A percentile compares a stretch with the other conserved stretches of the same genome.
Conservation (phyloP, 2,888 invertebrate species). For the Brenthis daphne region DNA sequence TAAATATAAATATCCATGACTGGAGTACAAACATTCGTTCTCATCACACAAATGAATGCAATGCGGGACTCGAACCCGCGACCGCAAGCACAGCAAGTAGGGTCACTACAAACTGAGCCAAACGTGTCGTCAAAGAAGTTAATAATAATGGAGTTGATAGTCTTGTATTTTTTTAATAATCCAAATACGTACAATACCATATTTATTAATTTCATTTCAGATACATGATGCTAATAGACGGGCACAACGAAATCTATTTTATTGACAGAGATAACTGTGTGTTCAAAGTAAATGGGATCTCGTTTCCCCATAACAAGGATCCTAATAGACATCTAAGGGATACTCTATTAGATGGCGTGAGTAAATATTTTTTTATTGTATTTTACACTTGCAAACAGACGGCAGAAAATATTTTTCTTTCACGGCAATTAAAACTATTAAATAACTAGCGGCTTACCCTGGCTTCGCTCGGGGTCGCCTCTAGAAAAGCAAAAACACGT, state of each 20-base stretch:
- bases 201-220: slow-evolving; percentile 67
- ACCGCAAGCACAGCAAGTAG: too few species aligned
- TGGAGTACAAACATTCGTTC: too few species aligned
- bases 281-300: slow-evolving; percentile 87
- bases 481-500: too few species aligned
- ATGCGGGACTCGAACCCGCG: too few species aligned
- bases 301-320: slow-evolving; percentile 83
- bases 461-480: too few species aligned
- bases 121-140: too few species aligned
- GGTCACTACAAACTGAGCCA: too few species aligned
- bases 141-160: background rate
- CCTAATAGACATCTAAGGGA: slow-evolving; percentile 86
- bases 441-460: too few species aligned
- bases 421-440: background rate
- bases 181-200: background rate
- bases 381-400: background rate
- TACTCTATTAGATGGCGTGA: slow-evolving; percentile 96
- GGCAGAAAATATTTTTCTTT: background rate
- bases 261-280: slow-evolving; percentile 97
- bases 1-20: too few species aligned
- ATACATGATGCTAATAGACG: slow-evolving; percentile 98
- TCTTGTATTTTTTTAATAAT: background rate
- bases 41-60: too few species aligned
- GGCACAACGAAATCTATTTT: slow-evolving; percentile 93
- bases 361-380: slow-evolving; percentile 46